Percentiles rank a stretch among this genome's conserved stretches.
These are phyloP conservation scores for Potamarius usumacintae DNA, from an alignment of 2,113 vertebrate genomes.

Conservation along the genomic window DNA sequence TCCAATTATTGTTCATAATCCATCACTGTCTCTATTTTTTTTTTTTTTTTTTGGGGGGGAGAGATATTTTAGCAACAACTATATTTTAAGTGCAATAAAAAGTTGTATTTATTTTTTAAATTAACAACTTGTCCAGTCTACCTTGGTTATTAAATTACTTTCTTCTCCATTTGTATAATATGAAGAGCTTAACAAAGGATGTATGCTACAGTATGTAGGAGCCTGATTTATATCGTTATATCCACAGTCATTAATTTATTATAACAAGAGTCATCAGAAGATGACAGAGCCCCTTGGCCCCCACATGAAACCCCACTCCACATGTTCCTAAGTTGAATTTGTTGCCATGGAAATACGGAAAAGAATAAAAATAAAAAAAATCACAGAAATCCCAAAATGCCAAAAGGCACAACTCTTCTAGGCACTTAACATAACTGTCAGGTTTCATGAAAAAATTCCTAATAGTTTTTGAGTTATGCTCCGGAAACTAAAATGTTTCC, in stretches of 20 bases:
- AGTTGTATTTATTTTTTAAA: conserved; percentile 1
- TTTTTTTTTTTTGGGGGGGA: not conserved
- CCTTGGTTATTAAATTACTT: not conserved
- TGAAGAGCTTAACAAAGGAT: not conserved
- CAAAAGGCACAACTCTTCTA: too few relatives aligned
- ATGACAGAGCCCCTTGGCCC: too few relatives aligned
- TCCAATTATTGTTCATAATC: conserved; percentile 25
- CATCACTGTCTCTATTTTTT: not conserved
- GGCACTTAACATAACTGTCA: too few relatives aligned
- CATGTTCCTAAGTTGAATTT: too few relatives aligned
- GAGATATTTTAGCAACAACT: not conserved
- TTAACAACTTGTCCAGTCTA: not conserved
- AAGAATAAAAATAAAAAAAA: not conserved
- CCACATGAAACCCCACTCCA: too few relatives aligned
- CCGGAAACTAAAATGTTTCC: too few relatives aligned
- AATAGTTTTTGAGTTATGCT: too few relatives aligned
- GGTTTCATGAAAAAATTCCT: too few relatives aligned
- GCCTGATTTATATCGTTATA: conserved; percentile 11
- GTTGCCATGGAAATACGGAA: not conserved
- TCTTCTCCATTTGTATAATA: not conserved
- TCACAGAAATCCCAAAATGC: too few relatives aligned
- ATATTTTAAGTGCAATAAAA: conserved; percentile 5
- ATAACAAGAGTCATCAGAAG: too few relatives aligned
- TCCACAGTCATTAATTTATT: not conserved
- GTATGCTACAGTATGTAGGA: not conserved